Base-by-base conservation (phyloP, 1,140 invertebrate species). In the Diorhabda sublineata region DNA sequence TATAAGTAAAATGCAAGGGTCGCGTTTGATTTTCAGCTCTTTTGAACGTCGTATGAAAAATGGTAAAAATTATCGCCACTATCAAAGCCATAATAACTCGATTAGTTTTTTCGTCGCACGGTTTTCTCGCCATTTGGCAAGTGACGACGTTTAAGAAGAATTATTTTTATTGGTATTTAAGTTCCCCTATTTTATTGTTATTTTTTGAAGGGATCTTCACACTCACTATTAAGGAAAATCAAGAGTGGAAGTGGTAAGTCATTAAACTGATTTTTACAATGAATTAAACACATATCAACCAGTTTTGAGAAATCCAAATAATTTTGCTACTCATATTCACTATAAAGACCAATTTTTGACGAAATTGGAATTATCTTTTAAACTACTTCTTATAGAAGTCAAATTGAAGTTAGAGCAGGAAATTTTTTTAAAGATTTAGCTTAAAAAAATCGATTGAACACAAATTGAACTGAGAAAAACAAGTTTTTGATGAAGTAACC, bases 161-260 rank as follows among this genome's bases (percentile, higher is more conserved):
- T 75, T 85, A 86, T 5, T 83, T 88, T 67, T 92, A 90, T 73
- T 92, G 91, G 91, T 91, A 91, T 74, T 76, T 94, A 57, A 89
- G 89, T 61, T 87, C 89, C 4, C 91, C 92, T 0, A 87, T 93
- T 63, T 74, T 92, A 5, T 79, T 92, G 66, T 80, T 94, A 3
- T 88, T 91, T 67, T 88, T 92, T 73, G 92, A 94, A 81, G 91
- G 91, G n/a, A 84, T 93, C 61, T 93, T 94, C 74, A 93, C 92
- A 0, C 81, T 94, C 3, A 91, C 91, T 3, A 92, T 94, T 69
- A 94, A 94, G 75, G 88, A 90, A 73, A 93, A 90, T 75, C 91
- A 93, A 75, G 92, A 94, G 79, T 93, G 92, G 92, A 92, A 92
- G 83, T 94, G 92, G 92, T 93, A 82, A 87, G 86, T 81, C 52